Percentiles rank a stretch among this genome's conserved stretches.
phyloP scores from a whole-genome alignment of 2,888 invertebrate genomes.

The Empis stercorea region DNA sequence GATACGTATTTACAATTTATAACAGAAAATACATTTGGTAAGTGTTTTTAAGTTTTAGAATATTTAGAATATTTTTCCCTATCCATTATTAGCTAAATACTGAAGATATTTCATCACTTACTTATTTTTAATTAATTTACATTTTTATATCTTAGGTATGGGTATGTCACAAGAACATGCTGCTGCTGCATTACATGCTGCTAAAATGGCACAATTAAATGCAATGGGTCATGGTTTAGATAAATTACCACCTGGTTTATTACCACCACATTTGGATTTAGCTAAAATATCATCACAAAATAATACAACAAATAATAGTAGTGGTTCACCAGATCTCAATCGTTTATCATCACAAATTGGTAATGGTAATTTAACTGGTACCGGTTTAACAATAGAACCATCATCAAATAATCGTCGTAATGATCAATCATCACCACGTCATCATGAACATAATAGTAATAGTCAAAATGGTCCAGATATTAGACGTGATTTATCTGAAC shows the following conservation, averaged over 20 bases:
- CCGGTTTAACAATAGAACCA: constrained; percentile 29
- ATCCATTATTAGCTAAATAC: too few relatives aligned
- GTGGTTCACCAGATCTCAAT: constrained; percentile 9
- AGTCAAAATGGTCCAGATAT: constrained; percentile 19
- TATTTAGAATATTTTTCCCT: too few relatives aligned
- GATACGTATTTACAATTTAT: constrained; percentile 83
- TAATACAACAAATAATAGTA: constrained; percentile 9
- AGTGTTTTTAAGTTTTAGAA: constrained; percentile 20
- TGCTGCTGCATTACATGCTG: constrained; percentile 63
- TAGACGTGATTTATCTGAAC: constrained; percentile 31
- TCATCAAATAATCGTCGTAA: constrained; percentile 16
- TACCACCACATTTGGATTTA: constrained; percentile 34
- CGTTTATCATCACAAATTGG: constrained; percentile 10
- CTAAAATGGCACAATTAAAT: constrained; percentile 65
- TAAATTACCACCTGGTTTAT: constrained; percentile 39
- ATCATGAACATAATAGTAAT: constrained; percentile 10
- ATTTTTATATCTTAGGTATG: constrained; percentile 31
- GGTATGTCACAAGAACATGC: constrained; percentile 53
- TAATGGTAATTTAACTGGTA: constrained; percentile 13
- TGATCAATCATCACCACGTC: constrained; percentile 20
- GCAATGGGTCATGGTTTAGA: constrained; percentile 46
- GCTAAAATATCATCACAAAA: constrained; percentile 25
- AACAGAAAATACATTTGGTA: constrained; percentile 65
- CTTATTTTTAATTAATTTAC: background rate
- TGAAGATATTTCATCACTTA: too few relatives aligned